These are phyloP conservation scores for Lasiurus borealis DNA, from an alignment of 2,113 vertebrate genomes.

Conservation along the genomic window DNA sequence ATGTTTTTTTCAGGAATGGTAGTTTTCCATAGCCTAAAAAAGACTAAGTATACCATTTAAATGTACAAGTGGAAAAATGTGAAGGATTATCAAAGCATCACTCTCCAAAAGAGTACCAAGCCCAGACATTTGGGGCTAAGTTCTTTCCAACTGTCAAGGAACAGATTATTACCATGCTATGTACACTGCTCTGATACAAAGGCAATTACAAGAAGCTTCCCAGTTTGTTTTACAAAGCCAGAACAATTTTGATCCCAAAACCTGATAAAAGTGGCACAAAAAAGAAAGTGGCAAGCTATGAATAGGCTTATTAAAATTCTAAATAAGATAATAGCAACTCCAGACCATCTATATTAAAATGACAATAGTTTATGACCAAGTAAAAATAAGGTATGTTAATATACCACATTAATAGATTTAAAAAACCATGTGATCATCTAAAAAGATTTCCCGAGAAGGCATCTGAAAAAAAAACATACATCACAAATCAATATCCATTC, in stretches of 20 bases:
- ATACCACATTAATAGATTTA: background rate
- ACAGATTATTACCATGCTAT: background rate
- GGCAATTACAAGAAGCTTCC: background rate
- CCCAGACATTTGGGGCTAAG: background rate
- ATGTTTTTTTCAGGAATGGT: background rate
- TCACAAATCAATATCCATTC: background rate
- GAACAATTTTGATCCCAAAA: background rate
- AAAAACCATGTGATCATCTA: background rate
- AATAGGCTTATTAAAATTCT: constrained; percentile 52
- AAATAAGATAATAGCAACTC: constrained; percentile 45
- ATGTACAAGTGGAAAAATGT: background rate
- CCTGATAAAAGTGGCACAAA: background rate
- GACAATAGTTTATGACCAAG: constrained; percentile 50
- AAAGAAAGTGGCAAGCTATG: constrained; percentile 14
- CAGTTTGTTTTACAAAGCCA: background rate
- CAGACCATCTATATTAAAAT: constrained; percentile 27
- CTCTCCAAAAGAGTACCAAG: background rate
- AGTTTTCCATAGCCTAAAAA: background rate
- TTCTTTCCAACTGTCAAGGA: background rate
- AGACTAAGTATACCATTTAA: background rate
- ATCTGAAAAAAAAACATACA: background rate
- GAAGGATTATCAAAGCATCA: background rate
- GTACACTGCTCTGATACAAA: background rate
- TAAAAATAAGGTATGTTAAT: constrained; percentile 38
- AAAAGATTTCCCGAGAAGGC: constrained; percentile 7